Base-by-base conservation (phyloP, 1,140 invertebrate species). In the Diprion similis region DNA sequence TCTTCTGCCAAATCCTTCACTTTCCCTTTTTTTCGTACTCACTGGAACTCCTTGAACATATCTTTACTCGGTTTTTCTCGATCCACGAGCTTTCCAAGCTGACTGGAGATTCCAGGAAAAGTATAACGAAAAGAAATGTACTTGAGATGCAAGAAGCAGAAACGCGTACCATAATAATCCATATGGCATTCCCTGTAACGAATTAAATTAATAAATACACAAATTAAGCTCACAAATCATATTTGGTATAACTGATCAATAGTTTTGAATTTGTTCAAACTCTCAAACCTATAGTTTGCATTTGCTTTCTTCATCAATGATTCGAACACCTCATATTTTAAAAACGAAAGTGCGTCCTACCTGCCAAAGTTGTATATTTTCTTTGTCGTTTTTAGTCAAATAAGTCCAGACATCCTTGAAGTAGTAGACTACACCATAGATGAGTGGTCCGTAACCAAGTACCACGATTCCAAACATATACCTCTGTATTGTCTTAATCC, bases 111-210 rank as follows among this genome's bases (percentile, higher is more conserved):
- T 96, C 87, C 92, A 93, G 1, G 95, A 93, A 88, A 98, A 99
- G 84, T 94, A 95, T 11, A 98, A 85, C 67, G 96, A 95, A 86
- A 98, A 97, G 46, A 91, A 89, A 86, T 99, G 98, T 66, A 99
- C 92, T 90, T 99, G 97, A 45, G 95, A 90, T 17, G 95, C 96
- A 2, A 97, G 84, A 18, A 96, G 85, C 69, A 98, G 93, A 88
- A 98, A 99, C 67, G 93, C 94, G 85, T 97, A 98, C 97, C 97
- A 99, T 72, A 99, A 89, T 18, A 99, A 87, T 46, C 95, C 96
- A 84, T 98, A 96, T 0, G 97, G 97, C 81, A 96, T 94, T 46
- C 93, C 94, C 94, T 97, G 87, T 59, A 17, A 71, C 91, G 92
- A 72, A 71, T 82, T 80, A 81, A 80, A 76, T 73, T 74, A 70